These are phyloP conservation scores for Limnephilus lunatus DNA, from an alignment of 2,888 invertebrate species.

Conservation along the genomic window DNA sequence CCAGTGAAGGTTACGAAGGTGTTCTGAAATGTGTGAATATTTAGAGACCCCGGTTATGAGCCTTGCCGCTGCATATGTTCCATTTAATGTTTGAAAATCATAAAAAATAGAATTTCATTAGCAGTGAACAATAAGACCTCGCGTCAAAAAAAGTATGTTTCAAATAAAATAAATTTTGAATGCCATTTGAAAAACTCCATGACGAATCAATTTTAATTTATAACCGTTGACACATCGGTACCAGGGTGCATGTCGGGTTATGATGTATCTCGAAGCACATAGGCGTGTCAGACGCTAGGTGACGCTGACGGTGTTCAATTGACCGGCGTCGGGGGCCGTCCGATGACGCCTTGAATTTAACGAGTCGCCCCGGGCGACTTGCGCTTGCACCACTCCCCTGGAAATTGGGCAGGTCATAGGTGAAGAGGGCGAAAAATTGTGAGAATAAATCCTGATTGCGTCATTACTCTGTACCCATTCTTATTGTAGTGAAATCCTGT, in stretches of 20 bases:
- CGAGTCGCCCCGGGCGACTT: conserved; percentile 57
- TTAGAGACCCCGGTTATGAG: too few relatives aligned
- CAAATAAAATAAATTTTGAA: not conserved
- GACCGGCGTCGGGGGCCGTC: conserved; percentile 51
- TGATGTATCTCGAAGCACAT: conserved; percentile 35
- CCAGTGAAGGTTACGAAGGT: too few relatives aligned
- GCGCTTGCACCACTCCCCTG: not conserved
- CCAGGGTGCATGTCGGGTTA: not conserved
- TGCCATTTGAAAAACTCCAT: not conserved
- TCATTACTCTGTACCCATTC: not conserved
- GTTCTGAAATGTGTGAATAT: too few relatives aligned
- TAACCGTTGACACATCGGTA: not conserved
- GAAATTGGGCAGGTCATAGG: not conserved
- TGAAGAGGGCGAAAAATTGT: conserved; percentile 17
- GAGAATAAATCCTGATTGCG: not conserved
- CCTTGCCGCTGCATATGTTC: too few relatives aligned
- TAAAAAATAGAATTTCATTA: too few relatives aligned
- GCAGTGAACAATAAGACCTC: too few relatives aligned
- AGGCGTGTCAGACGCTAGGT: conserved; percentile 45
- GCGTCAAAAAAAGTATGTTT: too few relatives aligned
- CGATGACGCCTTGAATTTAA: conserved; percentile 62
- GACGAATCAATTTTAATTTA: not conserved
- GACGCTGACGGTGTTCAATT: conserved; percentile 51
- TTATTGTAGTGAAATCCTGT: too few relatives aligned
- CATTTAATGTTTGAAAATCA: too few relatives aligned